Evolutionary conservation across 1,140 invertebrate species (phyloP).

Genomic region (Vollenhovia emeryi): DNA sequence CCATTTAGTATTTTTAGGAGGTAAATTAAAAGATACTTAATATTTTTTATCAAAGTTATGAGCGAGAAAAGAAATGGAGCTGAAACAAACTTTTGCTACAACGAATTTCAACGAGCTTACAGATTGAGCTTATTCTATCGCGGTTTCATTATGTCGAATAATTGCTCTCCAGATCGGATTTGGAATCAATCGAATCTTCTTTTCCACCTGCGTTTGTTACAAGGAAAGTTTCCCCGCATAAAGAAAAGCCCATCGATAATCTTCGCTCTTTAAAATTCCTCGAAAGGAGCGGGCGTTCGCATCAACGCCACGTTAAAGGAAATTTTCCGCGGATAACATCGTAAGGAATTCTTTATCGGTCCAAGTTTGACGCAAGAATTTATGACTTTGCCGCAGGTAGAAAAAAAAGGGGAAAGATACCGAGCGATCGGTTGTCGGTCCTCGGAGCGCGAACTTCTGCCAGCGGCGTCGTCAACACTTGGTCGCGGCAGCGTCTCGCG

Average conservation of each 20-base stretch:
- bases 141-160: slow-evolving; percentile 18
- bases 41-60: not conserved
- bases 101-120: slow-evolving; percentile 19
- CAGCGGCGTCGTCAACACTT: slow-evolving; percentile 43
- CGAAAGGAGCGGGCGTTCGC: slow-evolving; percentile 44
- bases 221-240: slow-evolving; percentile 24
- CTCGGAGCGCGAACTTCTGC: slow-evolving; percentile 21
- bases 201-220: slow-evolving; percentile 19
- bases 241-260: slow-evolving; percentile 55
- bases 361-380: slow-evolving; percentile 59
- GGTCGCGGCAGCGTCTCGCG: not conserved
- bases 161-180: not conserved
- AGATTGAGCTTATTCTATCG: not conserved
- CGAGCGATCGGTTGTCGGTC: slow-evolving; percentile 50
- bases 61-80: not conserved
- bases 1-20: not conserved
- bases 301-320: slow-evolving; percentile 58
- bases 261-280: slow-evolving; percentile 56
- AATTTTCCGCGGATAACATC: slow-evolving; percentile 60
- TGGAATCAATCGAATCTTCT: slow-evolving; percentile 22
- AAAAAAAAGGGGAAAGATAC: slow-evolving; percentile 7
- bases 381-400: slow-evolving; percentile 44
- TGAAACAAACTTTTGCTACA: slow-evolving; percentile 9
- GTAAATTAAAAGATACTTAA: not conserved
- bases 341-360: slow-evolving; percentile 59